Conservation (phyloP, 2,797 vertebrate species). For the Danionella dracula region DNA sequence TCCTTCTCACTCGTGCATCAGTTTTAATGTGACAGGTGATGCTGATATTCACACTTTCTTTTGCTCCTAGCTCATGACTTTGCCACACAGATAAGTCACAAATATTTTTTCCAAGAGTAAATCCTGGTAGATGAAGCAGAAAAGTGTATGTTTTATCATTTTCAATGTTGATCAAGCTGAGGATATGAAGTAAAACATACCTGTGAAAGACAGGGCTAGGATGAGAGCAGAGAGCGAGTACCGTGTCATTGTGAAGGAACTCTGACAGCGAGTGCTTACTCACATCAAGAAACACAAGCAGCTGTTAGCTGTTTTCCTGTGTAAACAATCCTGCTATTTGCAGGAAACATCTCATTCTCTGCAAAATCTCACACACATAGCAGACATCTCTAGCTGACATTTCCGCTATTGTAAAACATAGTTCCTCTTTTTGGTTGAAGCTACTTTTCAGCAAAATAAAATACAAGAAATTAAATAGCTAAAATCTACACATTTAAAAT, state of each 20-base stretch:
- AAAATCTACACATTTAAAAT: no score
- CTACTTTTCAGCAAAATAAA: neutral
- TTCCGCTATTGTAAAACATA: neutral
- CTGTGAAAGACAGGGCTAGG: neutral
- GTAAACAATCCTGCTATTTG: neutral
- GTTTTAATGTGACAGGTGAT: slow-evolving; percentile 29
- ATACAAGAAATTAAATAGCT: no score
- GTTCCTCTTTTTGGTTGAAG: neutral
- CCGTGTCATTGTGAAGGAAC: slow-evolving; percentile 5
- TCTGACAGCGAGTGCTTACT: neutral
- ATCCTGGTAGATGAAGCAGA: neutral
- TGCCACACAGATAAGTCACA: slow-evolving; percentile 12
- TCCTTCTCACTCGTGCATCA: accelerated
- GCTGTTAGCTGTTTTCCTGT: slow-evolving; percentile 6
- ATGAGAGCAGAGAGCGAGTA: neutral
- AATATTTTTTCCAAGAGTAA: neutral
- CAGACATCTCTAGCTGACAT: no score
- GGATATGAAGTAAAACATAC: neutral
- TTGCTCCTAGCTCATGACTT: neutral
- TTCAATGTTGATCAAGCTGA: neutral
- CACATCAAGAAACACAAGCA: neutral
- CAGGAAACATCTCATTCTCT: slow-evolving; percentile 1
- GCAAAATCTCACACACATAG: neutral
- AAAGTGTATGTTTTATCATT: neutral
- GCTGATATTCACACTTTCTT: neutral